phyloP scores from a whole-genome alignment of 2,113 vertebrate genomes.

The Lasiurus cinereus region DNA sequence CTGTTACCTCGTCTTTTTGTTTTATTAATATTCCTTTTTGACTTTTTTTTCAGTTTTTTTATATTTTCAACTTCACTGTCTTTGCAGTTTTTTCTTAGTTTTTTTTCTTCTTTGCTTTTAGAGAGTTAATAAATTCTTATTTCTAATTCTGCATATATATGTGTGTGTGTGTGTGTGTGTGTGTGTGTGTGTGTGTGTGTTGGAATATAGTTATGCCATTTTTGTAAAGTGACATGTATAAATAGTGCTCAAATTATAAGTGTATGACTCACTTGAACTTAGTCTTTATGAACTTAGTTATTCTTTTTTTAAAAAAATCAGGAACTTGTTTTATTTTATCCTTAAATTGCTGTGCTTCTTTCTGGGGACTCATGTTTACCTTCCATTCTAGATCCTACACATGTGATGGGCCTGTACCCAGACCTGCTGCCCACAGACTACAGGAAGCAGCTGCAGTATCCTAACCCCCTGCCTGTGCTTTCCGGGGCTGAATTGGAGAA shows the following conservation, averaged over 20 bases:
- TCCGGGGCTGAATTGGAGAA: conserved; percentile 97
- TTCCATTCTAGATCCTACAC: conserved; percentile 93
- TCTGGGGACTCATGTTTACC: not conserved
- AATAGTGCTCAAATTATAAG: not conserved
- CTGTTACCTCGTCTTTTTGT: not conserved
- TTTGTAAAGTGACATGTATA: conserved; percentile 34
- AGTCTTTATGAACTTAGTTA: not conserved
- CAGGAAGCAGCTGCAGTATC: conserved; percentile 98
- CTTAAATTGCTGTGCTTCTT: not conserved
- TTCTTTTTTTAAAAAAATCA: not conserved
- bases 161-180: not conserved
- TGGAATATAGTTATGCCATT: not conserved
- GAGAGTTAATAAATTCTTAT: not conserved
- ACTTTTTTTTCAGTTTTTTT: not conserved
- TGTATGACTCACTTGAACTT: not conserved
- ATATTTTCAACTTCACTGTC: conserved; percentile 46
- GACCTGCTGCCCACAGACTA: conserved; percentile 97
- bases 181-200: not conserved
- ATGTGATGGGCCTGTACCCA: conserved; percentile 98
- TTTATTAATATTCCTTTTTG: conserved; percentile 4
- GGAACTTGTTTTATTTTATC: not conserved
- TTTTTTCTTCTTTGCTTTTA: conserved; percentile 44
- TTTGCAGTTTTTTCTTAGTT: conserved; percentile 26
- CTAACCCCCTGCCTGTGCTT: conserved; percentile 94
- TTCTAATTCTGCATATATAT: not conserved